These are phyloP conservation scores for Salticus scenicus DNA, from an alignment of 2,888 invertebrate genomes.

Conservation along the genomic window DNA sequence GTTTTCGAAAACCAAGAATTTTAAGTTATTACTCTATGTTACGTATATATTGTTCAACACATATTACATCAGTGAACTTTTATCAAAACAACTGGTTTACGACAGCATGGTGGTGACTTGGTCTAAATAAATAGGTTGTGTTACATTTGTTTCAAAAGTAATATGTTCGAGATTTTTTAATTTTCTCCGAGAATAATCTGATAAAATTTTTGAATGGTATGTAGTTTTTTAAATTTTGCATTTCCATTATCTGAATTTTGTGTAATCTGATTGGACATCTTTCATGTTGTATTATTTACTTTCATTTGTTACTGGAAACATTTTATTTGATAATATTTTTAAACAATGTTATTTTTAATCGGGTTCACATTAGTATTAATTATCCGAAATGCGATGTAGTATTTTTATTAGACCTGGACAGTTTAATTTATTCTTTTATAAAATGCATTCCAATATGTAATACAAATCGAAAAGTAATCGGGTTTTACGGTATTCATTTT, in stretches of 20 bases:
- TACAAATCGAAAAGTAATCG: too few species aligned
- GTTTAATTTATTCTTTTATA: too few species aligned
- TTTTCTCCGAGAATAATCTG: not conserved
- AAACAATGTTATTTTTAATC: too few species aligned
- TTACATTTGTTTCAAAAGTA: conserved; percentile 14
- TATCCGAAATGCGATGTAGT: too few species aligned
- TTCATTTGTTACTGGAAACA: too few species aligned
- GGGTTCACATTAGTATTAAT: too few species aligned
- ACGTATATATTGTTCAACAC: conserved; percentile 18
- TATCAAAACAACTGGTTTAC: conserved; percentile 68
- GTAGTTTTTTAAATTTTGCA: not conserved
- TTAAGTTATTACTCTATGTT: conserved; percentile 20
- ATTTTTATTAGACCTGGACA: too few species aligned
- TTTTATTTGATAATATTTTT: too few species aligned
- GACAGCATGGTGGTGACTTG: conserved; percentile 68
- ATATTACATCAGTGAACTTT: conserved; percentile 29
- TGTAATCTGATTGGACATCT: not conserved
- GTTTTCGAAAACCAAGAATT: not conserved
- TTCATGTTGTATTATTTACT: too few species aligned
- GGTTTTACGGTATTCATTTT: too few species aligned
- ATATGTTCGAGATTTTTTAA: conserved; percentile 41
- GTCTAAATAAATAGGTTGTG: conserved; percentile 69
- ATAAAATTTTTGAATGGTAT: conserved; percentile 3
- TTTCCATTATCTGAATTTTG: not conserved
- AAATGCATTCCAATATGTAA: too few species aligned